Base-by-base conservation (phyloP, 1,140 invertebrate genomes). In the Acyrthosiphon pisum region DNA sequence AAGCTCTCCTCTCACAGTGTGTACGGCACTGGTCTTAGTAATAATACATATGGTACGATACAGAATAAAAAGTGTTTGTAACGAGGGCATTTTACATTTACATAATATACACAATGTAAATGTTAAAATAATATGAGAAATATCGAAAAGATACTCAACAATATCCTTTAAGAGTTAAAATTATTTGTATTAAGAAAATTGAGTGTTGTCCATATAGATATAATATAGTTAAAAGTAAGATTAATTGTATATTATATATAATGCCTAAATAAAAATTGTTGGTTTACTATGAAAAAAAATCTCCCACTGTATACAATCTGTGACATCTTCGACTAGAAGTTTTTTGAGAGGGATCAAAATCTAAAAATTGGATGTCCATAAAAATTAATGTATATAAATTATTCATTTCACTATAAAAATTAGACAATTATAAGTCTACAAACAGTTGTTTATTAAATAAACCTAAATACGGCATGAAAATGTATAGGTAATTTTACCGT, bases 401-500 rank as follows among this genome's bases (percentile, higher is more conserved):
- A 53, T 18, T 50, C 48, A 50, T 50, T 50, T 50, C 48, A 50
- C 18, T 20, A 50, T 20, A 48, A 14, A 50, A 50, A 50, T 41
- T 18, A 14, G 11, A 68, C 30, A 68, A n/a, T 68, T 68, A 68
- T 68, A 68, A 68, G 30, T 30, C 26, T 56, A 56, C 8, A 60
- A n/a, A 68, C 56, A 60, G 26, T 30, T 56, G 7, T 60, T n/a
- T 68, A 50, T 6, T 2, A 68, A n/a, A n/a, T 68, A 68, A 68
- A 68, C 22, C 60, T 76, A 76, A n/a, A 76, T 76, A 35, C 18
- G 14, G 11, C 60, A n/a, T n/a, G 60, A 68, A 68, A 14, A n/a
- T 30, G 1, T 76, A 83, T 46, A 7, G 6, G 9, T 81, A 20
- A 81, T 83, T 83, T 22, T 92, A 94, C 94, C 87, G 93, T 93